Evolutionary conservation across 23 tunicate genomes (phyloP).

Genomic region (Aplidium turbinatum): DNA sequence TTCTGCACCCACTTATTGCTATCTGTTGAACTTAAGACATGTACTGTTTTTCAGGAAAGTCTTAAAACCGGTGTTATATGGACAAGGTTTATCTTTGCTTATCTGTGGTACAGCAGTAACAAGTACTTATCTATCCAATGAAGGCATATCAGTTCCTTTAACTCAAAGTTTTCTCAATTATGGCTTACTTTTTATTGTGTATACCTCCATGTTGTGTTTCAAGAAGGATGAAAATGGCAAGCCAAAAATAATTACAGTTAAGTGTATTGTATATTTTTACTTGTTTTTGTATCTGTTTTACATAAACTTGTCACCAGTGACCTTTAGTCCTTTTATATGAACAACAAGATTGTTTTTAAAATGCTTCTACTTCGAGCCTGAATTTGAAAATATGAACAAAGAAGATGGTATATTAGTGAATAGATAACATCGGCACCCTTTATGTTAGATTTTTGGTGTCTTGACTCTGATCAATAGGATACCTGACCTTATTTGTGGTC

Average conservation of each 20-base stretch:
- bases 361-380: no score
- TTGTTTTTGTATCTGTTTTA: background rate
- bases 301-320: no score
- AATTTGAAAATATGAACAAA: no score
- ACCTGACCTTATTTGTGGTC: no score
- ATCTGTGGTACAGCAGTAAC: conserved; percentile 85
- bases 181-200: conserved; percentile 40
- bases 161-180: conserved; percentile 64
- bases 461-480: no score
- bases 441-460: no score
- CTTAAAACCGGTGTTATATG: conserved; percentile 60
- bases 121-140: conserved; percentile 34
- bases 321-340: no score
- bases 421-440: no score
- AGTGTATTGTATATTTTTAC: background rate
- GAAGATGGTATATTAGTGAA: no score
- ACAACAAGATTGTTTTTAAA: no score
- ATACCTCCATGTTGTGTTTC: conserved; percentile 34
- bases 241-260: conserved; percentile 25
- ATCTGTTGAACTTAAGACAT: no score
- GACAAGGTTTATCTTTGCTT: conserved; percentile 65
- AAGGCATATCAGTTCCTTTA: conserved; percentile 50
- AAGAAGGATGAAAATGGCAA: conserved; percentile 66
- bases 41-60: conserved; percentile 63
- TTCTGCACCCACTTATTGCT: no score